Evolutionary conservation across 2,888 invertebrate genomes (phyloP), one percentile per base, ranked within the genome.

Genomic region (Melinaea menophilus): DNA sequence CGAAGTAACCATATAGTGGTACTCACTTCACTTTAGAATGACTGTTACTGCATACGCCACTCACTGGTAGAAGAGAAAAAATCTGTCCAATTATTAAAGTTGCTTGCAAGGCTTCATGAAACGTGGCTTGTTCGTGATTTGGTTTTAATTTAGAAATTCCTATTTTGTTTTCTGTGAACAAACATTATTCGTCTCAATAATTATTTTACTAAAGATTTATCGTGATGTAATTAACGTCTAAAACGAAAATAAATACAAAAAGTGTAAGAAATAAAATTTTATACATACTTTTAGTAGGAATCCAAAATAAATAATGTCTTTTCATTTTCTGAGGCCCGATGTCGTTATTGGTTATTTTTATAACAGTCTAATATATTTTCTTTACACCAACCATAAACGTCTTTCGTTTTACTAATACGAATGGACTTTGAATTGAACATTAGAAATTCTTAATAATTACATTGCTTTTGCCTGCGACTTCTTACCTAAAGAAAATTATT

Each of bases 11-110:
- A 31, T 31, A 11, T 51, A 51, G 9, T 7, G 2, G 5, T 51
- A 71, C 79, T 73, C 68, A 88, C 89, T 76, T 82, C 13, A 84
- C 72, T 63, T 81, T 70, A 4, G 68, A 69, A 2, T 80, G 71
- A 37, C 74, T 75, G 55, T 77, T 77, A 57, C 77, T 79, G 35
- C 73, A 74, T 4, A 86, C 71, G 2, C 88, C 89, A 55, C 69
- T 65, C 1, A 86, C 82, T 0, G 89, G 89, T 5, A 88, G 65
- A 37, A 90, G 65, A 0, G 88, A 85, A 66, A 88, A 89, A 0
- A 76, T 51, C 59, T 89, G 88, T 3, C 88, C 89, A 35, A 82
- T 75, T 7, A 86, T 69, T 9, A 88, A 59, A 0, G 84, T 85
- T 4, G 72, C 66, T 66, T 80, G 76, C 31, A 89, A 61, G 0